phyloP scores from a whole-genome alignment of 2,888 invertebrate species.

The Anorthoa munda region DNA sequence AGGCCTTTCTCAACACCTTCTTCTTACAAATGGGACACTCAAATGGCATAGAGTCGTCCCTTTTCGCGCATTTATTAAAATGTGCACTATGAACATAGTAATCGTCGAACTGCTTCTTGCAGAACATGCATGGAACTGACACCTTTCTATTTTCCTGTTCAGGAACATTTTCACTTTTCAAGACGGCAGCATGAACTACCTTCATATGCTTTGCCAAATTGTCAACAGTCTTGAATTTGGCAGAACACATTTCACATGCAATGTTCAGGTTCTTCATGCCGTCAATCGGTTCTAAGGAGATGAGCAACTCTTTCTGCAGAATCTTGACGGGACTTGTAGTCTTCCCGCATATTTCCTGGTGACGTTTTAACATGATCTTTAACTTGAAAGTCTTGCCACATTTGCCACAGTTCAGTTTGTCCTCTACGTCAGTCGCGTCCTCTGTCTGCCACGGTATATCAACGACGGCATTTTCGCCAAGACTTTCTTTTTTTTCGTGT shows the following conservation, averaged over 20 bases:
- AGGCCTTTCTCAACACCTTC: constrained; percentile 71
- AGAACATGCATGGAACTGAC: constrained; percentile 82
- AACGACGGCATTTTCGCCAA: constrained; percentile 55
- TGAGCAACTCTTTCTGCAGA: constrained; percentile 80
- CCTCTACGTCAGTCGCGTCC: constrained; percentile 77
- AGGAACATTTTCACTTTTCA: constrained; percentile 69
- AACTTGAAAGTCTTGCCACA: constrained; percentile 87
- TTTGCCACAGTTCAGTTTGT: constrained; percentile 81
- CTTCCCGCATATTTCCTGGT: constrained; percentile 78
- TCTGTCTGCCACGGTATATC: constrained; percentile 69
- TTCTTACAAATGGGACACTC: constrained; percentile 82
- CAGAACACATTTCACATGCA: constrained; percentile 81
- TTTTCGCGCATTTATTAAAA: constrained; percentile 77
- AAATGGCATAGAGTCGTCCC: constrained; percentile 69
- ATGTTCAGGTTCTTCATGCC: constrained; percentile 67
- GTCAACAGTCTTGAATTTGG: constrained; percentile 82
- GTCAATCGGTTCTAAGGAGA: constrained; percentile 84
- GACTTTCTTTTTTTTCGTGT: constrained; percentile 69
- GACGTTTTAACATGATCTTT: constrained; percentile 88
- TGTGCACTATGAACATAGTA: constrained; percentile 81
- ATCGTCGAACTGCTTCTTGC: constrained; percentile 77
- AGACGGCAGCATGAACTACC: constrained; percentile 82
- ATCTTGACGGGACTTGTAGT: constrained; percentile 63
- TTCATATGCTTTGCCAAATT: constrained; percentile 85
- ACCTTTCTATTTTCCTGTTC: constrained; percentile 57